A percentile compares a stretch with the other conserved stretches of the same genome.
phyloP scores from a whole-genome alignment of 2,113 vertebrate species.

The Morphnarchus princeps region DNA sequence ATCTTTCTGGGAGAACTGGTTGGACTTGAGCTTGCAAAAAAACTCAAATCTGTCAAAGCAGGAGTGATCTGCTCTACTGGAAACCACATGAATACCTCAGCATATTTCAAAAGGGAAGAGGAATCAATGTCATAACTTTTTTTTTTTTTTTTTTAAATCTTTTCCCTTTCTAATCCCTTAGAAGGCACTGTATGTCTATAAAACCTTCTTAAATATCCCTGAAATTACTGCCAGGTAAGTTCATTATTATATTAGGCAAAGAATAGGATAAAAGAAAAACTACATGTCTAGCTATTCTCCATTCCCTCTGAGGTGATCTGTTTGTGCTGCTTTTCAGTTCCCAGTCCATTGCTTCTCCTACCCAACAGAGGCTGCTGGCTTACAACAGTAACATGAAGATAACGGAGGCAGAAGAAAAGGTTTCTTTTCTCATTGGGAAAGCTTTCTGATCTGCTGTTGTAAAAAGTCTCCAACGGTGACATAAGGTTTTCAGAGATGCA shows the following conservation, averaged over 20 bases:
- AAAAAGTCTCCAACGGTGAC: neutral
- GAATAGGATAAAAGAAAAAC: neutral
- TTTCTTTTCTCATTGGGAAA: neutral
- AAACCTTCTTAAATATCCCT: neutral
- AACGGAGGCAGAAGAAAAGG: neutral
- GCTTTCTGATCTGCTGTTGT: neutral
- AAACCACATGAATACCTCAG: neutral
- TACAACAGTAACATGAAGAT: neutral
- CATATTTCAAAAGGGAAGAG: neutral
- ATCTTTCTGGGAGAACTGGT: neutral
- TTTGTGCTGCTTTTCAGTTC: neutral
- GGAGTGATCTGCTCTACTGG: neutral
- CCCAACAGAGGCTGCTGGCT: neutral
- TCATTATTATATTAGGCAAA: neutral
- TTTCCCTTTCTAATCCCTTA: neutral
- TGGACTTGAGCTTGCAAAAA: neutral
- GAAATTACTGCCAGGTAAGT: neutral
- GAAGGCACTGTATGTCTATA: neutral
- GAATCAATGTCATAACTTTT: neutral
- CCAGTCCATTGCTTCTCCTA: neutral
- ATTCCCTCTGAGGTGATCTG: neutral
- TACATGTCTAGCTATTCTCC: fast-evolving
- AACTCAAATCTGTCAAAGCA: neutral
- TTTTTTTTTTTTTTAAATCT: neutral
- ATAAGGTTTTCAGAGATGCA: neutral